A percentile compares a stretch with the other conserved stretches of the same genome.
Evolutionary conservation across 2,797 vertebrate species (phyloP).

Genomic region (Poliocrania exsul): DNA sequence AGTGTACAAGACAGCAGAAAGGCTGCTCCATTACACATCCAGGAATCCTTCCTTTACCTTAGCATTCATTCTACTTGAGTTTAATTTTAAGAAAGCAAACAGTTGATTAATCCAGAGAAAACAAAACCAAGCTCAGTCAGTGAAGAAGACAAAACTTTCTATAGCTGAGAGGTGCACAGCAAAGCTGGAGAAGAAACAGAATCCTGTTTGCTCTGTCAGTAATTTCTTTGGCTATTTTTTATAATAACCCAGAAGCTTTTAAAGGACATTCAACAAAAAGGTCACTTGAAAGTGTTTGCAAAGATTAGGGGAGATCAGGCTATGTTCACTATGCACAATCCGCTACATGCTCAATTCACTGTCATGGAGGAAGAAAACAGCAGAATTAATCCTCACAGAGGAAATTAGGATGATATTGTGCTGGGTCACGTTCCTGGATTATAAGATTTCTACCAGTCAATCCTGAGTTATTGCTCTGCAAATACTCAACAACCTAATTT

Average conservation of each 20-base stretch:
- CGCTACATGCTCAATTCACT: constrained; percentile 72
- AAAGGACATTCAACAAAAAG: constrained; percentile 74
- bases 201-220: not conserved
- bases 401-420: constrained; percentile 81
- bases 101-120: not conserved
- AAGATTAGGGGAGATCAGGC: constrained; percentile 74
- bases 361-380: constrained; percentile 69
- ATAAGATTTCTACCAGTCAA: constrained; percentile 77
- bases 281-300: constrained; percentile 73
- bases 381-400: constrained; percentile 77
- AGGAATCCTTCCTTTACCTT: not conserved
- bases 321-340: constrained; percentile 71
- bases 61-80: not conserved
- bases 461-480: constrained; percentile 73
- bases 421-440: constrained; percentile 81
- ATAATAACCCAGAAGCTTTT: constrained; percentile 49
- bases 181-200: not conserved
- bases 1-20: fast-evolving
- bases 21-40: not conserved
- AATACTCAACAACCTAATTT: constrained; percentile 75
- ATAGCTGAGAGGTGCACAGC: not conserved
- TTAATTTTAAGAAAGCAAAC: not conserved
- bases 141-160: not conserved
- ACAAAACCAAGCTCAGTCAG: not conserved
- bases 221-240: constrained; percentile 36